Base-by-base conservation (phyloP, 2,797 vertebrate genomes). In the Poeciliopsis turneri region DNA sequence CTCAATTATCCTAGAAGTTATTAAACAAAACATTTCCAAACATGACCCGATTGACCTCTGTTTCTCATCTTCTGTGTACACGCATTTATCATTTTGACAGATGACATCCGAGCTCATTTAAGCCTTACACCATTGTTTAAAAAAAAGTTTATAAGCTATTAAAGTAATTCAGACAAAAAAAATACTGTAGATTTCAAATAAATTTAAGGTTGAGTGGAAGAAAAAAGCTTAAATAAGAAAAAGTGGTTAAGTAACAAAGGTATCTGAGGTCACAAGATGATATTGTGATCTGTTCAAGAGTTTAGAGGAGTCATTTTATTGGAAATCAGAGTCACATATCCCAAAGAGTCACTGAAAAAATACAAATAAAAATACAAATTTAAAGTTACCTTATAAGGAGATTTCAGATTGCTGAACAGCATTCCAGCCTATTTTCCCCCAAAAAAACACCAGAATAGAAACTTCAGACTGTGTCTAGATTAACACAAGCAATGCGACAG, bases 31-130 rank as follows among this genome's bases (percentile, higher is more conserved):
- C 71, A 71, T 81, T 78, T 83, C 74, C 77, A 79, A 79, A 86
- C 78, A 57, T 59, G 79, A 88, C 83, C 86, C 71, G 86, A 76
- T 64, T 68, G 82, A 89, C 83, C 86, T 77, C 2, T 30, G 5
- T 76, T 74, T 57, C 84, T 80, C 2, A 77, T 69, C 75, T 43
- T 41, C 39, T 41, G 23, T 5, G 4, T 23, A 66, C 33, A 41
- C 12, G 5, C 18, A 23, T 68, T 41, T 30, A 61, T 61, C 28
- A 33, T 30, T 61, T 33, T 61, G 57, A 61, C 57, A 61, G 59
- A 18, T 64, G 16, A 36, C 59, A 36, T 61, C 30, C 8, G 59
- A 61, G 30, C 7, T 61, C 30, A 33, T 36, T 61, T 61, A 64
- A 20, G 59, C 5, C 13, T 64, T 33, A 13, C 16, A 36, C 7